Base-by-base conservation (phyloP, 2,113 vertebrate species). In the Thomomys bottae region DNA sequence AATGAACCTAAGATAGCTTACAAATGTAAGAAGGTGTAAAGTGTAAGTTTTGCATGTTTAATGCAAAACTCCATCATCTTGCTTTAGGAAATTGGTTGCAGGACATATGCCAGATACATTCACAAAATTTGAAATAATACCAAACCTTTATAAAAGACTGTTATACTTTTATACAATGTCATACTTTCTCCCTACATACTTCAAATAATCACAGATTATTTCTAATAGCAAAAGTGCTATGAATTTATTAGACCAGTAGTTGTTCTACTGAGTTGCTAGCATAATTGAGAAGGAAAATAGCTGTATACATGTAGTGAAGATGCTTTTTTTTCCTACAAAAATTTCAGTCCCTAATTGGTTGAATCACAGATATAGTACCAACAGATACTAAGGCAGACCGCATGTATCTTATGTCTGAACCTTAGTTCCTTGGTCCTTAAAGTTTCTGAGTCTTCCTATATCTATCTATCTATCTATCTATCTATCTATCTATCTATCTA, bases 1-100 rank as follows among this genome's bases (percentile, higher is more conserved):
- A 42, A 0, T 68, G 18, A 73, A 3, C 2, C 1, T 64, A 80
- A 79, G 59, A 10, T 68, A 72, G 68, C 49, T 76, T 68, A 21
- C 23, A 85, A 68, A 68, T 64, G 8, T 20, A 57, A 88, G 54
- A 63, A 61, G 4, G 2, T 84, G 84, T 28, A 84, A 91, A 71
- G n/a, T n/a, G n/a, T n/a, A n/a, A n/a, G n/a, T n/a, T n/a, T n/a
- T n/a, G n/a, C n/a, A n/a, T n/a, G n/a, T n/a, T n/a, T n/a, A n/a
- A 26, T 57, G 2, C 18, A 61, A 0, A 23, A 34, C 23, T 26
- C 2, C 32, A 8, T 11, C 20, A 2, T 1, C 24, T 38, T 30
- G 49, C 42, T 18, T 70, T 7, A 18, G 5, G 49, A 10, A 76
- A 68, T 61, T 59, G 24, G 5, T n/a, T 21, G 15, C 32, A 84